Conservation (phyloP, 2,113 vertebrate species). For the Platysteira castanea region DNA sequence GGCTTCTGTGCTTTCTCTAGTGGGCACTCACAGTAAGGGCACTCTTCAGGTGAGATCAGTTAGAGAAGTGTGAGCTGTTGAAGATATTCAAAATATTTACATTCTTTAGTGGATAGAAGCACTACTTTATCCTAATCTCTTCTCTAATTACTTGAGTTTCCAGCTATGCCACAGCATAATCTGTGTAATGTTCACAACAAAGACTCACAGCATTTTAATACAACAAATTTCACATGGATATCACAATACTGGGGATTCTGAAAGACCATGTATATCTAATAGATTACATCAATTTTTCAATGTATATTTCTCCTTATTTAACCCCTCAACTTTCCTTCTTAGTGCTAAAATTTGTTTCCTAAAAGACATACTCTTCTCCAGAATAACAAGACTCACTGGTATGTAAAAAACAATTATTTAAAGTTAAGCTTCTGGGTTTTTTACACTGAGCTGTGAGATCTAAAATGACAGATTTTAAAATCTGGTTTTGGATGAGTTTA, state of each 20-base stretch:
- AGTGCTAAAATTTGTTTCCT: neutral
- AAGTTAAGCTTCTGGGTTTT: neutral
- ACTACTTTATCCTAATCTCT: conserved; percentile 47
- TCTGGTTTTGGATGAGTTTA: neutral
- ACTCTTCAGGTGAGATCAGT: conserved; percentile 33
- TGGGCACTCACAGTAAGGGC: neutral
- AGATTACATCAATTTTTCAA: neutral
- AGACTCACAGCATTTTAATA: neutral
- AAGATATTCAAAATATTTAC: conserved; percentile 69
- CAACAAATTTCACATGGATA: neutral
- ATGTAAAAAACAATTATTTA: neutral
- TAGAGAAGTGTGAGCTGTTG: conserved; percentile 24
- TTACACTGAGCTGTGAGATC: neutral
- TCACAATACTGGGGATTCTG: neutral
- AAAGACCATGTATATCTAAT: neutral
- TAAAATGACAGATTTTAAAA: neutral
- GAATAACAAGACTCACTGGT: neutral
- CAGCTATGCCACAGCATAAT: neutral
- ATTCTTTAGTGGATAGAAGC: conserved; percentile 48
- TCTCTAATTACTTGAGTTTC: conserved; percentile 39
- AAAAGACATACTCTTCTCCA: neutral
- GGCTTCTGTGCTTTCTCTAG: neutral
- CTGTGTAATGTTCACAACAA: neutral
- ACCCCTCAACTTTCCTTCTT: neutral
- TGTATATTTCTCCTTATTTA: neutral